phyloP scores from a whole-genome alignment of 2,797 vertebrate species.

The Thaleichthys pacificus region DNA sequence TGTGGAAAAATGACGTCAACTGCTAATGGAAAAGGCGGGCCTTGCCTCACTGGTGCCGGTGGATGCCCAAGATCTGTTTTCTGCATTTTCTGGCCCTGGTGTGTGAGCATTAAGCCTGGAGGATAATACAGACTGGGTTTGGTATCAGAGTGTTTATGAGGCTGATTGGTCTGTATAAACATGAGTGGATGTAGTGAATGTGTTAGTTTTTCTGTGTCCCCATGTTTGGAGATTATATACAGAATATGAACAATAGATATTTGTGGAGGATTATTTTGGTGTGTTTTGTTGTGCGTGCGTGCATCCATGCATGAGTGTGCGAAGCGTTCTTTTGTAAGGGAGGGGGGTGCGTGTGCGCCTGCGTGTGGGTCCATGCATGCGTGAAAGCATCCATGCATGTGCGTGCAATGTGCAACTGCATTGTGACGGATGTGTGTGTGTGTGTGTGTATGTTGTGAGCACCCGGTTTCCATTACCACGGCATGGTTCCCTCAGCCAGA shows the following conservation, averaged over 20 bases:
- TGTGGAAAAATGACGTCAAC: conserved; percentile 64
- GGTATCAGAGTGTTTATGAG: conserved; percentile 39
- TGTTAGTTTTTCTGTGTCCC: conserved; percentile 24
- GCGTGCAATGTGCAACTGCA: not conserved
- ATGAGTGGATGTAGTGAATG: not conserved
- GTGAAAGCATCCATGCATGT: conserved; percentile 7
- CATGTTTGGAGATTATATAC: conserved; percentile 7
- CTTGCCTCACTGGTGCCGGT: conserved; percentile 49
- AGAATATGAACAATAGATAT: conserved; percentile 21
- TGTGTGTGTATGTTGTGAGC: conserved; percentile 41
- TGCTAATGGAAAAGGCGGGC: conserved; percentile 53
- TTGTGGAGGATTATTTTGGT: conserved; percentile 17
- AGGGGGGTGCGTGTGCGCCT: not conserved
- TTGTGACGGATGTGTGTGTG: not conserved
- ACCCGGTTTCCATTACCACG: conserved; percentile 76
- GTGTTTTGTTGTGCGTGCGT: conserved; percentile 10
- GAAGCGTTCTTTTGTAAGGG: conserved; percentile 11
- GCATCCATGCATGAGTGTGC: not conserved
- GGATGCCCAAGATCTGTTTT: conserved; percentile 62
- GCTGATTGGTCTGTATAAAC: conserved; percentile 24
- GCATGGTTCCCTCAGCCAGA: conserved; percentile 64
- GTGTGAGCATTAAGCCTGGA: not conserved
- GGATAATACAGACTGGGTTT: conserved; percentile 21
- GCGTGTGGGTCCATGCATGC: not conserved
- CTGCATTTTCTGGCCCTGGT: conserved; percentile 52